phyloP scores from a whole-genome alignment of 1,140 invertebrate species.

The Papilio machaon region DNA sequence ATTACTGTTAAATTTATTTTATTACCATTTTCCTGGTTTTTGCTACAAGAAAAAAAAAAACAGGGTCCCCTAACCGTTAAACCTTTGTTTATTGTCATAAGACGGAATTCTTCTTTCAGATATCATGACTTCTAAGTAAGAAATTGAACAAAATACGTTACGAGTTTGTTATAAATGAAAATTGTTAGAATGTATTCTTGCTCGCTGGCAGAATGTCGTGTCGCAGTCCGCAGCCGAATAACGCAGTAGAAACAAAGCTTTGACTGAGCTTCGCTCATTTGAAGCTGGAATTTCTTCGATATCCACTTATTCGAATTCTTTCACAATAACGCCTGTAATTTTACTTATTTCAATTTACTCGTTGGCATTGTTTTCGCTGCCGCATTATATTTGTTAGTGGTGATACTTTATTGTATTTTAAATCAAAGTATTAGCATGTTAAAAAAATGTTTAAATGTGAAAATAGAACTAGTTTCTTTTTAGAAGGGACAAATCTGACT shows the following conservation, averaged over 20 bases:
- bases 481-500: too few species aligned
- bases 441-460: too few species aligned
- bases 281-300: constrained; percentile 23
- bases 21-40: constrained; percentile 32
- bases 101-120: background rate
- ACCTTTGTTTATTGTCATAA: background rate
- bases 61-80: background rate
- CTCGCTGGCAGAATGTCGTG: constrained; percentile 9
- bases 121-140: background rate
- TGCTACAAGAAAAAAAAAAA: too few species aligned
- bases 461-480: too few species aligned
- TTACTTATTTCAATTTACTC: constrained; percentile 4
- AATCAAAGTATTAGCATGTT: background rate
- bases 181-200: constrained; percentile 7
- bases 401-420: background rate
- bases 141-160: background rate
- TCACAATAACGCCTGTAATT: constrained; percentile 12
- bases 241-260: constrained; percentile 18
- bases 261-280: constrained; percentile 18
- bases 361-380: background rate
- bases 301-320: constrained; percentile 30
- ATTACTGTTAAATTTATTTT: constrained; percentile 43
- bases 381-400: background rate
- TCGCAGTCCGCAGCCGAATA: constrained; percentile 9
- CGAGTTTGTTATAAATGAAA: background rate